phyloP scores from a whole-genome alignment of 2,888 invertebrate genomes.

The Antitype chi region DNA sequence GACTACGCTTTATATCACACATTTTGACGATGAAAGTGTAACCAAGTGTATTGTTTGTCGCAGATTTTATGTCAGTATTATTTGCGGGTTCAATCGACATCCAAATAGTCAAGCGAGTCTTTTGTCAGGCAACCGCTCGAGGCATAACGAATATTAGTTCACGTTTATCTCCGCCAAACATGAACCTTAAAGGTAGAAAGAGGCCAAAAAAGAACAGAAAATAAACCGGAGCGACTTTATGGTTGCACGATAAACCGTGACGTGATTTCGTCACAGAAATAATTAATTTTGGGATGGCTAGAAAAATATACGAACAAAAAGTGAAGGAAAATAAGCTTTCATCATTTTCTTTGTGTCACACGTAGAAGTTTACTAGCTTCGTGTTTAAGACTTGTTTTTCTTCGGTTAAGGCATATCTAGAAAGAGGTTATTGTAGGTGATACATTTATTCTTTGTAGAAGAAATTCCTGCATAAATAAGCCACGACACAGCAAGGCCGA shows the following conservation, averaged over 20 bases:
- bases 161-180: slow-evolving; percentile 44
- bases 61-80: slow-evolving; percentile 11
- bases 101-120: slow-evolving; percentile 27
- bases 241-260: slow-evolving; percentile 39
- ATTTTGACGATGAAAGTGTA: slow-evolving; percentile 25
- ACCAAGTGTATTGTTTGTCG: slow-evolving; percentile 17
- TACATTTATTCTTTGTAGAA: slow-evolving; percentile 59
- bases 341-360: slow-evolving; percentile 19
- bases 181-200: slow-evolving; percentile 27
- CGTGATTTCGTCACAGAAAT: slow-evolving; percentile 40
- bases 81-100: slow-evolving; percentile 34
- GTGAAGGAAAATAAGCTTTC: slow-evolving; percentile 1
- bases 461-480: slow-evolving; percentile 69
- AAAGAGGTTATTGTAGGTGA: slow-evolving; percentile 39
- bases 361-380: neutral
- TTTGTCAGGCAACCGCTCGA: slow-evolving; percentile 34
- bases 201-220: slow-evolving; percentile 26
- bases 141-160: slow-evolving; percentile 47
- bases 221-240: slow-evolving; percentile 31
- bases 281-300: slow-evolving; percentile 31
- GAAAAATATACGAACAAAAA: slow-evolving; percentile 17
- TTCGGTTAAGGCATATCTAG: slow-evolving; percentile 10
- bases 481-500: slow-evolving; percentile 50
- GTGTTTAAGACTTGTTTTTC: slow-evolving; percentile 2
- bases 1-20: slow-evolving; percentile 23